These are phyloP conservation scores for Hoplias malabaricus DNA, from an alignment of 2,113 vertebrate genomes.

Conservation along the genomic window DNA sequence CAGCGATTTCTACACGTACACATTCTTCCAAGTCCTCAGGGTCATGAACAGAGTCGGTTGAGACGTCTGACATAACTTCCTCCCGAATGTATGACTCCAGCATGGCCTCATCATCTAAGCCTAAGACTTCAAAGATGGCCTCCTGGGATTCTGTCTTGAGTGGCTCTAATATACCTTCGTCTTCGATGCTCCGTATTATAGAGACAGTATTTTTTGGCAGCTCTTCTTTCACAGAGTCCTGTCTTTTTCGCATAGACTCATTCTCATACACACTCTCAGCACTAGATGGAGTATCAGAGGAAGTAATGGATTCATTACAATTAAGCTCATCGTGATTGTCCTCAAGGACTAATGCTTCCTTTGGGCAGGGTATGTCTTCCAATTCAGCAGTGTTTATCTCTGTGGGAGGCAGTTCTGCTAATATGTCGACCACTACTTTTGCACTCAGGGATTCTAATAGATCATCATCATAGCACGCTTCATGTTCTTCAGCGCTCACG, in stretches of 20 bases:
- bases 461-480: slow-evolving; percentile 47
- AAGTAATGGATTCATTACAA: slow-evolving; percentile 70
- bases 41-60: slow-evolving; percentile 69
- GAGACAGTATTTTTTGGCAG: slow-evolving; percentile 34
- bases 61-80: slow-evolving; percentile 70
- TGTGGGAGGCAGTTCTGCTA: slow-evolving; percentile 39
- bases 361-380: slow-evolving; percentile 47
- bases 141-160: slow-evolving; percentile 42
- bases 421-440: slow-evolving; percentile 29
- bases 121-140: slow-evolving; percentile 46
- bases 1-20: slow-evolving; percentile 69
- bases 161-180: slow-evolving; percentile 44
- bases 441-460: slow-evolving; percentile 41
- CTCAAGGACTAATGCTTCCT: slow-evolving; percentile 60
- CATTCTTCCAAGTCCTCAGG: slow-evolving; percentile 69
- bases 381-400: slow-evolving; percentile 32
- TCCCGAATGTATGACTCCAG: slow-evolving; percentile 66
- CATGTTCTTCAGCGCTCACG: slow-evolving; percentile 51
- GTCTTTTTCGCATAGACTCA: slow-evolving; percentile 57
- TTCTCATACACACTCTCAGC: slow-evolving; percentile 72
- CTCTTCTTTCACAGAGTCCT: slow-evolving; percentile 57
- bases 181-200: slow-evolving; percentile 43
- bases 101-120: slow-evolving; percentile 29
- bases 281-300: slow-evolving; percentile 72
- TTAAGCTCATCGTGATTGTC: slow-evolving; percentile 61